These are phyloP conservation scores for Panurus biarmicus DNA, from an alignment of 2,113 vertebrate genomes.

Conservation along the genomic window DNA sequence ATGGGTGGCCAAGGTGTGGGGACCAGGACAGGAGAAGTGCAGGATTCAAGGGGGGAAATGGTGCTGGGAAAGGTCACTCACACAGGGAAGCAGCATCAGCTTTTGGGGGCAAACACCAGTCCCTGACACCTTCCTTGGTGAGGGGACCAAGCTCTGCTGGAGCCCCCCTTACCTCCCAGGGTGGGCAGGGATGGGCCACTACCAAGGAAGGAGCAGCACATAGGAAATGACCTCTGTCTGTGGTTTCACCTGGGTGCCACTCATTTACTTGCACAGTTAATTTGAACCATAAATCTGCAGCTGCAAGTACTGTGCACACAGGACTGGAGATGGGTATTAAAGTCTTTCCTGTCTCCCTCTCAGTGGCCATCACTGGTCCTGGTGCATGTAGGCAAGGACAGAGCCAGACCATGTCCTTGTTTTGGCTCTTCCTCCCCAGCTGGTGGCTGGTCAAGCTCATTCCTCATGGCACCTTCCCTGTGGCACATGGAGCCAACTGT, in stretches of 20 bases:
- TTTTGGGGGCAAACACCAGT: not conserved
- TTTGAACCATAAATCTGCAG: not conserved
- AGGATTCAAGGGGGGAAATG: not conserved
- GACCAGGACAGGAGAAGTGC: not conserved
- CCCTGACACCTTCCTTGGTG: rapidly evolving
- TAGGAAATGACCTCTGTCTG: not conserved
- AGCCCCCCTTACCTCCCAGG: not conserved
- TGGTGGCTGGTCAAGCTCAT: rapidly evolving
- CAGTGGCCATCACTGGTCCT: not conserved
- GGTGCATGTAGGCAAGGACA: rapidly evolving
- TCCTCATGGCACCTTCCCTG: not conserved
- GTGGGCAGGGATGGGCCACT: not conserved
- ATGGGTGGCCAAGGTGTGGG: not conserved
- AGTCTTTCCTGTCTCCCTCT: not conserved
- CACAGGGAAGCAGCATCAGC: not conserved
- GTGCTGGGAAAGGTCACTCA: not conserved
- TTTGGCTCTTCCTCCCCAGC: rapidly evolving
- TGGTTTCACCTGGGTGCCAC: not conserved
- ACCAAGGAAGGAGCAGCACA: not conserved
- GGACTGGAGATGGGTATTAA: not conserved
- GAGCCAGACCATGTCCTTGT: not conserved
- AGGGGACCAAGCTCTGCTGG: rapidly evolving
- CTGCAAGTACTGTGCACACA: not conserved
- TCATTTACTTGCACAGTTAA: not conserved
- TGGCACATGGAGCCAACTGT: rapidly evolving